Conservation (phyloP, 2,797 vertebrate genomes). For the Crax fasciolata region DNA sequence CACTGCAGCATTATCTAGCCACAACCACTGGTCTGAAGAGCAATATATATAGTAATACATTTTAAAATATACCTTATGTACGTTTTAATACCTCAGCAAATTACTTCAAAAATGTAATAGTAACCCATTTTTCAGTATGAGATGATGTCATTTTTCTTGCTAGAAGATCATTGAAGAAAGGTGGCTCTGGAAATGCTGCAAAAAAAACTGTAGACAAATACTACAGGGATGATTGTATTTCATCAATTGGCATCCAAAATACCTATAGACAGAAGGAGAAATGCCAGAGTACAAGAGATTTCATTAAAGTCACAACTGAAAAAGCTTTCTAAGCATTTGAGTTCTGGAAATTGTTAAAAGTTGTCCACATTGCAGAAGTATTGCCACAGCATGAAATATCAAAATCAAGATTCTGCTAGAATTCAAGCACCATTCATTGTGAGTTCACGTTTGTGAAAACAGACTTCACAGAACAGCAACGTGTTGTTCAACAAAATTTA, state of each 20-base stretch:
- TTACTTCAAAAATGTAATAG: background rate
- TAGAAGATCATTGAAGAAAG: background rate
- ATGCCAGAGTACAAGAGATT: background rate
- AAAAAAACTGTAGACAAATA: background rate
- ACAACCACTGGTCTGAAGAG: slow-evolving; percentile 88
- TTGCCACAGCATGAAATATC: background rate
- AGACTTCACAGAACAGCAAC: background rate
- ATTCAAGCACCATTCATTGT: background rate
- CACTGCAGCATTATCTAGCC: slow-evolving; percentile 87
- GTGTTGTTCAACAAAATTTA: background rate
- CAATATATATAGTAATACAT: background rate
- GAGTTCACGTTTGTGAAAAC: background rate
- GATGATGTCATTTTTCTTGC: rapidly evolving
- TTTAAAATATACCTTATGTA: rapidly evolving
- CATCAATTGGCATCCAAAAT: background rate
- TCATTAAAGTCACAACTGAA: background rate
- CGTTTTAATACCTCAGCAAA: background rate
- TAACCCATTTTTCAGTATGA: background rate
- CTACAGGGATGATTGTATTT: background rate
- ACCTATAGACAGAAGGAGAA: background rate
- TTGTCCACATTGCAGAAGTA: background rate
- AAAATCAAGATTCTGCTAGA: background rate
- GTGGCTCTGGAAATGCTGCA: background rate
- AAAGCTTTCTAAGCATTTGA: background rate
- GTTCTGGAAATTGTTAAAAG: background rate